phyloP scores from a whole-genome alignment of 2,113 vertebrate genomes.

The Paraplagusia blochii region DNA sequence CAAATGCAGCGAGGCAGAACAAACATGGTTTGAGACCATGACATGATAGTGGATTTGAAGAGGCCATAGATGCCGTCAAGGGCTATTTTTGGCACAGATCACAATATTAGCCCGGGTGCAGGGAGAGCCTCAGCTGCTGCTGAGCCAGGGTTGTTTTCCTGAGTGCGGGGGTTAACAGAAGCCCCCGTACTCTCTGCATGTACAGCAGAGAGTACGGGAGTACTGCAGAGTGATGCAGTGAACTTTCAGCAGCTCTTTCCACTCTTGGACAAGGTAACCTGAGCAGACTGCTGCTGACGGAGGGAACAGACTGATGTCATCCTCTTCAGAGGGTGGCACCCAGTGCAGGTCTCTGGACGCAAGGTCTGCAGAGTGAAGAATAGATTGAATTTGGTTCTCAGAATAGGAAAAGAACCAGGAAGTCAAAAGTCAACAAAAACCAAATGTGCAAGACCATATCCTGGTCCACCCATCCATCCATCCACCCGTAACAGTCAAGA shows the following conservation, averaged over 20 bases:
- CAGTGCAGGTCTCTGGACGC: background rate
- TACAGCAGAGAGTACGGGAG: slow-evolving; percentile 19
- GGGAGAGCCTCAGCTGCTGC: slow-evolving; percentile 42
- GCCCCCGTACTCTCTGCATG: slow-evolving; percentile 35
- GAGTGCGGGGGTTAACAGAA: slow-evolving; percentile 45
- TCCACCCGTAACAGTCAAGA: too few relatives aligned
- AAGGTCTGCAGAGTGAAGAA: slow-evolving; percentile 15
- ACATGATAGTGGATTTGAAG: slow-evolving; percentile 19
- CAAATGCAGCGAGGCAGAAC: background rate
- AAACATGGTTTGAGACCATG: slow-evolving; percentile 5
- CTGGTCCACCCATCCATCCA: too few relatives aligned
- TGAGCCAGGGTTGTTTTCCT: slow-evolving; percentile 50
- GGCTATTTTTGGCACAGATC: slow-evolving; percentile 52
- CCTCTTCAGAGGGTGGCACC: slow-evolving; percentile 31
- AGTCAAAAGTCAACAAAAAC: background rate
- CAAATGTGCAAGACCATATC: too few relatives aligned
- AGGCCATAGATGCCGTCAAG: slow-evolving; percentile 4
- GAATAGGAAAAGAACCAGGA: too few relatives aligned
- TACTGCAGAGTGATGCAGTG: slow-evolving; percentile 75
- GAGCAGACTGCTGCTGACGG: slow-evolving; percentile 49
- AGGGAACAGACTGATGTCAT: slow-evolving; percentile 54
- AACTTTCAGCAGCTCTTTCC: slow-evolving; percentile 50
- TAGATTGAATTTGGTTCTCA: slow-evolving; percentile 5
- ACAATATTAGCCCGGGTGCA: slow-evolving; percentile 37
- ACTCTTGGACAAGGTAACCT: slow-evolving; percentile 55